phyloP scores from a whole-genome alignment of 2,888 invertebrate species.

The Sylvicola cinctus region DNA sequence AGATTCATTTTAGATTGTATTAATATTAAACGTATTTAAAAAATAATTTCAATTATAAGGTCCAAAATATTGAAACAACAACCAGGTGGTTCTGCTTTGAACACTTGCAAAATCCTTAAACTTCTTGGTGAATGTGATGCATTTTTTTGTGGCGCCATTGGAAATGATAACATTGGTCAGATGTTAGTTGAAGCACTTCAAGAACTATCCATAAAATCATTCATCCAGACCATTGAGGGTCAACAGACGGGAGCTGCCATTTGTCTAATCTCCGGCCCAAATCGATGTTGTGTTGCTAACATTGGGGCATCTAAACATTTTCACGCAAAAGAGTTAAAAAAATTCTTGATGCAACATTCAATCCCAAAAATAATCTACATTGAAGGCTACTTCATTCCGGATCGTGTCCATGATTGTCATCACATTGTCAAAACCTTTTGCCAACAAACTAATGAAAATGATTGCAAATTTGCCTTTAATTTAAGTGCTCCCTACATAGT shows the following conservation, averaged over 20 bases:
- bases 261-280: slow-evolving; percentile 25
- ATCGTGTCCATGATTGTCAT: slow-evolving; percentile 25
- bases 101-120: no score
- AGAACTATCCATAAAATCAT: no score
- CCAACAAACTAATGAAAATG: slow-evolving; percentile 15
- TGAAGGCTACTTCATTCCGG: slow-evolving; percentile 35
- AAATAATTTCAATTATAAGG: no score
- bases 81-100: no score
- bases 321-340: slow-evolving; percentile 14
- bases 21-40: no score
- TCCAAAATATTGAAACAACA: no score
- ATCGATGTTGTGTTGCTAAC: slow-evolving; percentile 30
- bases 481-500: slow-evolving; percentile 33
- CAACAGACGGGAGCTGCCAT: slow-evolving; percentile 30
- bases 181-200: no score
- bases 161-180: no score
- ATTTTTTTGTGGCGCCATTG: no score
- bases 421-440: slow-evolving; percentile 25
- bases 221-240: no score
- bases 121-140: no score
- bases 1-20: no score
- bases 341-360: neutral
- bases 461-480: slow-evolving; percentile 31
- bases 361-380: slow-evolving; percentile 32
- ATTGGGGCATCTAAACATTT: slow-evolving; percentile 30